Conservation (phyloP, 2,797 vertebrate genomes). For the Myiothlypis coronata region DNA sequence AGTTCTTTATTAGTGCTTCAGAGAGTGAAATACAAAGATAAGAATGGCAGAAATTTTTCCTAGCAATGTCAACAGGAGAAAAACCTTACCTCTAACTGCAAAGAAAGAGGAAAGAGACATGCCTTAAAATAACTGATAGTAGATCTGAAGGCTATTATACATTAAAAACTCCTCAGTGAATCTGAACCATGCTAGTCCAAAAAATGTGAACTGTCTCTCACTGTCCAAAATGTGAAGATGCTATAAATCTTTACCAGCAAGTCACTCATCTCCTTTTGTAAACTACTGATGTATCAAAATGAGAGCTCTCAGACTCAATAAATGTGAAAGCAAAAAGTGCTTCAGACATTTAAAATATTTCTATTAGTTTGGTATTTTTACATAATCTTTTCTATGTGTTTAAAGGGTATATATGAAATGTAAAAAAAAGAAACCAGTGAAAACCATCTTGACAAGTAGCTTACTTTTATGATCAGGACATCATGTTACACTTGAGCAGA, state of each 20-base stretch:
- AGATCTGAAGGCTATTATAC: not conserved
- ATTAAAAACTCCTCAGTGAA: not conserved
- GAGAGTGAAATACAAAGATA: not conserved
- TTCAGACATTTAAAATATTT: not conserved
- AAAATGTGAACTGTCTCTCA: not conserved
- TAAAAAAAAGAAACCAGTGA: not conserved
- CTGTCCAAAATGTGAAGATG: not conserved
- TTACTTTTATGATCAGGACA: slow-evolving; percentile 9
- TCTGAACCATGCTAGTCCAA: not conserved
- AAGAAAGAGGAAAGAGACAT: not conserved
- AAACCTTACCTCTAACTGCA: not conserved
- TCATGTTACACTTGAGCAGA: not conserved
- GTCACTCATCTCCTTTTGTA: not conserved
- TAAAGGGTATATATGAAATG: not conserved
- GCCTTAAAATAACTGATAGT: not conserved
- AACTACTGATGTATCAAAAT: not conserved
- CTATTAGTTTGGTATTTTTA: not conserved
- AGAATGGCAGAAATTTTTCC: not conserved
- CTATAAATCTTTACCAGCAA: not conserved
- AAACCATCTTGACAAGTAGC: not conserved
- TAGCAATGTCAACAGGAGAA: not conserved
- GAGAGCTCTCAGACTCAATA: not conserved
- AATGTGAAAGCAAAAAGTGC: not conserved
- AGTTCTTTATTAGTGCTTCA: not conserved
- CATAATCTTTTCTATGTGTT: not conserved